Evolutionary conservation across 23 tunicate genomes (phyloP).

Genomic region (Phallusia fumigata): DNA sequence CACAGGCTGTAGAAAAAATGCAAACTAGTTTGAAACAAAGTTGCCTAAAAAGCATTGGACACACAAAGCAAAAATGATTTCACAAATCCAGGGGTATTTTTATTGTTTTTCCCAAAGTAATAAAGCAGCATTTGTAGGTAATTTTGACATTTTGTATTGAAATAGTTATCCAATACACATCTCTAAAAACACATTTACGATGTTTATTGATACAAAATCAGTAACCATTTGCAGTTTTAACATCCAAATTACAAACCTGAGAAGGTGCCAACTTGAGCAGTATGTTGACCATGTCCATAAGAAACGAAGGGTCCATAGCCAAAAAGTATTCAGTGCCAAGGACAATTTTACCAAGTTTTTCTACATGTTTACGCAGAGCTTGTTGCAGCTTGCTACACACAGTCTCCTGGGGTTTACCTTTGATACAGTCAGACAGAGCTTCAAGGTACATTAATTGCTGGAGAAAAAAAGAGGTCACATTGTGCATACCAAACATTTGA

Average conservation of each 20-base stretch:
- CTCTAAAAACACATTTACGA: too few relatives aligned
- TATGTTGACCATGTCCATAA: conserved; percentile 56
- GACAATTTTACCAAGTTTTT: conserved; percentile 10
- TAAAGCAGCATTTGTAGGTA: too few relatives aligned
- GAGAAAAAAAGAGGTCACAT: neutral
- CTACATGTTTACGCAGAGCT: conserved; percentile 14
- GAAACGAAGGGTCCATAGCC: conserved; percentile 58
- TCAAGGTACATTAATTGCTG: neutral
- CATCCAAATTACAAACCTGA: conserved; percentile 28
- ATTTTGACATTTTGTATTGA: too few relatives aligned
- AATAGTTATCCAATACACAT: too few relatives aligned
- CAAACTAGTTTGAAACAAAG: neutral
- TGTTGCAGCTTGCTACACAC: conserved; percentile 13
- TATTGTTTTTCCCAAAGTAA: too few relatives aligned
- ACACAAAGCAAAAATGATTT: too few relatives aligned
- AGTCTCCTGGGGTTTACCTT: conserved; percentile 39
- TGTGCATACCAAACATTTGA: too few relatives aligned
- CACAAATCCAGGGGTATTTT: too few relatives aligned
- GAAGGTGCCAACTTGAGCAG: conserved; percentile 59
- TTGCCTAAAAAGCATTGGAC: neutral
- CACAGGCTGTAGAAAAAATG: conserved; percentile 52
- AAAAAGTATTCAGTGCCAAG: conserved; percentile 51
- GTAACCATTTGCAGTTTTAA: too few relatives aligned
- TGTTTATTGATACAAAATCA: too few relatives aligned
- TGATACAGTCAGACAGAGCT: neutral